These are phyloP conservation scores for Crotalus helleri DNA, from an alignment of 2,113 vertebrate genomes.

Conservation along the genomic window DNA sequence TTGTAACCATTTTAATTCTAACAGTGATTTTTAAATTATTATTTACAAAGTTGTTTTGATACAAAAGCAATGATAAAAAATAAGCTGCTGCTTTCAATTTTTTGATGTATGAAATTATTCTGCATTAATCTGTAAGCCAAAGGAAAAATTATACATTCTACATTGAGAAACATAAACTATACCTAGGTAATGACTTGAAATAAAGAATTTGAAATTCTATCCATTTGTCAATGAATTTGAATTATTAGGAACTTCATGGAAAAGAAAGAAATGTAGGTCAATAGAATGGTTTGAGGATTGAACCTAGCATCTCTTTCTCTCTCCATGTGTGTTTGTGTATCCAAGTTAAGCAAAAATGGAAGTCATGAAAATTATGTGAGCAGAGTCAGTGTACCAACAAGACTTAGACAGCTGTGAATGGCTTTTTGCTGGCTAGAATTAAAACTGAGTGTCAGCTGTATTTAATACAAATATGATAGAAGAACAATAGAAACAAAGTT, in stretches of 20 bases:
- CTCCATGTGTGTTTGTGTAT: not conserved
- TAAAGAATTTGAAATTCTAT: not conserved
- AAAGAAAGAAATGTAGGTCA: not conserved
- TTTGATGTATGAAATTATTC: not conserved
- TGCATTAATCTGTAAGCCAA: not conserved
- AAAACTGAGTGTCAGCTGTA: conserved; percentile 91
- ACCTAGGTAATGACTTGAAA: not conserved
- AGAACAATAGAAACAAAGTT: conserved; percentile 86
- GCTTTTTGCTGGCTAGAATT: conserved; percentile 93
- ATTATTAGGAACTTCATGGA: not conserved
- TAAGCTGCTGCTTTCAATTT: not conserved
- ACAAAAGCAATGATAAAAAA: not conserved
- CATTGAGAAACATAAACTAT: not conserved
- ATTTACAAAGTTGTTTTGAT: not conserved
- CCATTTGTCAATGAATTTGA: not conserved
- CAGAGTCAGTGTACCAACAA: conserved; percentile 76
- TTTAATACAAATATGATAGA: conserved; percentile 56
- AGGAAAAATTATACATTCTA: not conserved
- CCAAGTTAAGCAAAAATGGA: conserved; percentile 10
- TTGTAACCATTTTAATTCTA: not conserved
- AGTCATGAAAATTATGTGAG: conserved; percentile 2
- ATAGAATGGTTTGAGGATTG: not conserved
- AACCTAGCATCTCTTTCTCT: not conserved
- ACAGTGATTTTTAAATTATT: not conserved
- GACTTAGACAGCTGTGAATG: conserved; percentile 91